A percentile compares a stretch with the other conserved stretches of the same genome.
phyloP scores from a whole-genome alignment of 92 coral and sea anemone species.

The Montipora capitata region DNA sequence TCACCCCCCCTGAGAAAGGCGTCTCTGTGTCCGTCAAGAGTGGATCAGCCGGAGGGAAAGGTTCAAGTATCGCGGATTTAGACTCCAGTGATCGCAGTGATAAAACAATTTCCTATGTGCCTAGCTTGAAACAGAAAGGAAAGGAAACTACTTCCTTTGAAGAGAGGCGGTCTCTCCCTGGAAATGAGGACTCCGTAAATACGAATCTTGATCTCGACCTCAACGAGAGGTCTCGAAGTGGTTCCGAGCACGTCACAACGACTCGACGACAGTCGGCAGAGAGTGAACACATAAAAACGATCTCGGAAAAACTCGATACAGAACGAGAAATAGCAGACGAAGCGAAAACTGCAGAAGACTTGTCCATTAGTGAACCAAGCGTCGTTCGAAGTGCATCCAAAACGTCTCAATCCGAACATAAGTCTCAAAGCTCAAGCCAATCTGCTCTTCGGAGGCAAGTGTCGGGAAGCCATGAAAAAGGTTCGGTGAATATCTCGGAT shows the following conservation, averaged over 20 bases:
- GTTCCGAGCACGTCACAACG: conserved; percentile 15
- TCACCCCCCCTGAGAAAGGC: conserved; percentile 28
- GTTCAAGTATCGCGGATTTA: conserved; percentile 40
- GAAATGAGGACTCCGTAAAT: background rate
- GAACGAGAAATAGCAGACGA: conserved; percentile 84
- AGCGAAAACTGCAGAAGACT: conserved; percentile 71
- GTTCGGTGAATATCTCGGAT: conserved; percentile 42
- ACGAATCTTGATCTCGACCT: conserved; percentile 13
- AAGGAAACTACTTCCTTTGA: background rate
- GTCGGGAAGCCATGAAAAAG: conserved; percentile 22
- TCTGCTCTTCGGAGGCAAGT: conserved; percentile 14
- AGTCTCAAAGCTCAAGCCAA: conserved; percentile 21
- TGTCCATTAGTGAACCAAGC: conserved; percentile 70
- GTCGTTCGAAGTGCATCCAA: conserved; percentile 71
- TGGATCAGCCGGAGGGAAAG: conserved; percentile 29
- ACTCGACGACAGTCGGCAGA: conserved; percentile 4
- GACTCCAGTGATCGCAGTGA: conserved; percentile 82
- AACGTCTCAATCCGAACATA: conserved; percentile 16
- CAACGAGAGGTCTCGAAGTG: conserved; percentile 25
- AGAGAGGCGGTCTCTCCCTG: background rate
- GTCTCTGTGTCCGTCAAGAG: conserved; percentile 20
- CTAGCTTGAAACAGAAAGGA: conserved; percentile 38
- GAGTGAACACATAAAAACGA: conserved; percentile 1
- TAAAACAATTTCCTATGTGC: conserved; percentile 44
- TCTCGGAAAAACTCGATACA: conserved; percentile 28